phyloP scores from a whole-genome alignment of 2,113 vertebrate species.

The Anguilla japonica region DNA sequence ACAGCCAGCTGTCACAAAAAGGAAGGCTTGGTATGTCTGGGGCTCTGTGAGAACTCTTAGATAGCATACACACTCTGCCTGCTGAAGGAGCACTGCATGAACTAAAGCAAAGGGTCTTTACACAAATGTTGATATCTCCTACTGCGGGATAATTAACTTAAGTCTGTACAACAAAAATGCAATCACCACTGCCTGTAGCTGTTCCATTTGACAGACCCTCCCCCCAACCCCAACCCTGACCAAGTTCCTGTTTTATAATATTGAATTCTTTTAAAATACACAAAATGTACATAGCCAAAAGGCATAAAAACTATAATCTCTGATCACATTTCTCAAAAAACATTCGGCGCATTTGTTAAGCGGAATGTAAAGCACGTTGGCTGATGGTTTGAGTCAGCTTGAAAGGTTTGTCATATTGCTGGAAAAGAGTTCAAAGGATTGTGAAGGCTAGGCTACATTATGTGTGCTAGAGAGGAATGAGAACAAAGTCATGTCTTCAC shows the following conservation, averaged over 20 bases:
- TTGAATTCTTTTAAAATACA: no score
- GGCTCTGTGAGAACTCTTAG: not conserved
- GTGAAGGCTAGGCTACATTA: not conserved
- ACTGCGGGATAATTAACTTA: not conserved
- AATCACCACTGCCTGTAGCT: no score
- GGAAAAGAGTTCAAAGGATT: constrained; percentile 2
- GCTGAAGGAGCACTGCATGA: not conserved
- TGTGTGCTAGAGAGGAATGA: not conserved
- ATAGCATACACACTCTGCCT: not conserved
- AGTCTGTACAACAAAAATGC: not conserved
- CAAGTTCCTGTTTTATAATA: no score
- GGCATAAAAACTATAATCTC: not conserved
- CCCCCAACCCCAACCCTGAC: no score
- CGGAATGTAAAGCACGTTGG: not conserved
- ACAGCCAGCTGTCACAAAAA: constrained; percentile 4
- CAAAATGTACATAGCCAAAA: not conserved
- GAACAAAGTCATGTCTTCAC: not conserved
- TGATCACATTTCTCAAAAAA: not conserved
- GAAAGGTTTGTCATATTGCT: constrained; percentile 1
- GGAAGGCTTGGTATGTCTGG: not conserved
- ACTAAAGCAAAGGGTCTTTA: not conserved
- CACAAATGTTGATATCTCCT: not conserved
- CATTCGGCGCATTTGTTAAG: not conserved
- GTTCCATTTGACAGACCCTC: no score
- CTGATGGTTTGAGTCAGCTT: not conserved